Evolutionary conservation across 2,888 invertebrate species (phyloP), one percentile per base, ranked within the genome.

Genomic region (Trissolcus brochymenae): DNA sequence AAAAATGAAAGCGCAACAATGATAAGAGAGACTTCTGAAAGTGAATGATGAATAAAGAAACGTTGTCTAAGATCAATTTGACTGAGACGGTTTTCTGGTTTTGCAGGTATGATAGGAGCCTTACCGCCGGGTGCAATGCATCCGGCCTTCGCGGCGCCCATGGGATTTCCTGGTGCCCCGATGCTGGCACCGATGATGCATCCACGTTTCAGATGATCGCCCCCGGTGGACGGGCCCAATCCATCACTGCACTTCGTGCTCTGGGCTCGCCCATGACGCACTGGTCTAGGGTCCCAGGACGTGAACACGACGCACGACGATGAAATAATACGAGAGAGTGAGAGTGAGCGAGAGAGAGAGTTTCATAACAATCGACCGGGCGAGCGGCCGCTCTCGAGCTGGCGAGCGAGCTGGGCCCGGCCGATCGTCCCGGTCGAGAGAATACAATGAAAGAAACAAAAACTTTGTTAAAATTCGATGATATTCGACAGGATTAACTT

Each of bases 131-230:
- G 90, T 87, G 90, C 90, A 82, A 90, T 90, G 89, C 88, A 90
- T 89, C 90, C 90, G 87, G 90, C 90, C 80, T 90, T 89, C 85
- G 90, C 90, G 83, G 85, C 89, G 82, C 91, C 91, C 81, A 90
- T 90, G 89, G 90, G 89, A 74, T 91, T 91, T 85, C 91, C 90
- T 71, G 91, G 90, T 80, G 90, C 88, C 81, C 90, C 90, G 76
- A 90, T 90, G 89, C 87, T 91, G 86, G 90, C 92, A 82, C 92
- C 91, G 79, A 92, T 93, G 92, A 94, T 96, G 95, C 95, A 94
- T 90, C 95, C 95, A 83, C 94, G 95, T 90, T 96, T 93, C 92
- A 95, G 95, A 93, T 96, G 95, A 95, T 94, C 93, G 90, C 92
- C 92, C 87, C 89, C 90, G 79, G 87, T 88, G 87, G 90, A 90